Conservation (phyloP, 2,888 invertebrate genomes). For the Hyles lineata region DNA sequence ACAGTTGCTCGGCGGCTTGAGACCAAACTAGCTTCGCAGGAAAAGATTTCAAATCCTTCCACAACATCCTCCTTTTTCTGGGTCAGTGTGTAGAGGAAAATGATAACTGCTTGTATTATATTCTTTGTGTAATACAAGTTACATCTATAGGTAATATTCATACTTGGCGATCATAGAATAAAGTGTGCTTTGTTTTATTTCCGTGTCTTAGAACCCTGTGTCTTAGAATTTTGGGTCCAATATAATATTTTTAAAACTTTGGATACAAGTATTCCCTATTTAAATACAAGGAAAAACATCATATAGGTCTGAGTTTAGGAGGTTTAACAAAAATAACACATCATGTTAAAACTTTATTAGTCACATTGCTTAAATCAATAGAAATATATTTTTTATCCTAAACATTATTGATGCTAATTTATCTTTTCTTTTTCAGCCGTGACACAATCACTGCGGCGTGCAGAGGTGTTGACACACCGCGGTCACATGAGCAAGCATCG, state of each 20-base stretch:
- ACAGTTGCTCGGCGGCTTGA: background rate
- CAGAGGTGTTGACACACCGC: background rate
- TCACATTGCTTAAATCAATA: too few relatives aligned
- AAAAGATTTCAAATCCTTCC: slow-evolving; percentile 25
- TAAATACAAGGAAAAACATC: too few relatives aligned
- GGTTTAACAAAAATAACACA: too few relatives aligned
- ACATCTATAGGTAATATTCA: background rate
- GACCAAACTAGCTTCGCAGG: slow-evolving; percentile 4
- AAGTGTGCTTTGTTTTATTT: too few relatives aligned
- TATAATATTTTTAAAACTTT: too few relatives aligned
- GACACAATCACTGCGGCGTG: too few relatives aligned
- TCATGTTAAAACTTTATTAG: too few relatives aligned
- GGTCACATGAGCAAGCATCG: background rate
- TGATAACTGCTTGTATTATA: slow-evolving; percentile 7
- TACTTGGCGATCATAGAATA: too few relatives aligned
- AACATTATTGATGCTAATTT: background rate
- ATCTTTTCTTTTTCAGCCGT: background rate
- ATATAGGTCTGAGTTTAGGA: too few relatives aligned
- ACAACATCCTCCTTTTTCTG: slow-evolving; percentile 27
- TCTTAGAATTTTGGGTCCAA: too few relatives aligned
- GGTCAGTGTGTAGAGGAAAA: slow-evolving; percentile 30
- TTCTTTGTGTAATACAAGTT: background rate
- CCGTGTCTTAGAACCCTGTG: too few relatives aligned
- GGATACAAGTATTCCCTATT: too few relatives aligned
- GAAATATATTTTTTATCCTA: background rate